Conservation (phyloP, 2,797 vertebrate genomes). For the Neosilurus hyrtlii region DNA sequence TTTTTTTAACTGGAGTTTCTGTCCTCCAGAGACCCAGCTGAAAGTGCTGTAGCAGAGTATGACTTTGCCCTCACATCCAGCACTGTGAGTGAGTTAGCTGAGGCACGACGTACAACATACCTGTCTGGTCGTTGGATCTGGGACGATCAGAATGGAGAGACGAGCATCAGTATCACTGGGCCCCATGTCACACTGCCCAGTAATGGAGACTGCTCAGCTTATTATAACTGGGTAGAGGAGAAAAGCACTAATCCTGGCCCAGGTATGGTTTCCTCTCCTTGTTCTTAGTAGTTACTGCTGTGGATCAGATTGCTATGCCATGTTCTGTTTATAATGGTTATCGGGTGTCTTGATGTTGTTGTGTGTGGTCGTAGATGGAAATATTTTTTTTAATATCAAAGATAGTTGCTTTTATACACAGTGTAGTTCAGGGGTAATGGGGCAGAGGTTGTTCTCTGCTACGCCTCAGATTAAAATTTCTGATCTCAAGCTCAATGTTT, state of each 20-base stretch:
- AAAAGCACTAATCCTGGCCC: slow-evolving; percentile 89
- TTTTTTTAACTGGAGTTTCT: slow-evolving; percentile 1
- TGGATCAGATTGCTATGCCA: background rate
- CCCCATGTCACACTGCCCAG: slow-evolving; percentile 87
- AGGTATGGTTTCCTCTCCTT: slow-evolving; percentile 70
- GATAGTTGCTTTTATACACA: background rate
- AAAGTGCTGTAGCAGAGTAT: slow-evolving; percentile 77
- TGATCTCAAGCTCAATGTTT: background rate
- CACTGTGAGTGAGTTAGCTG: slow-evolving; percentile 93
- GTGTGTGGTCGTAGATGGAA: background rate
- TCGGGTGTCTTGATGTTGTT: background rate
- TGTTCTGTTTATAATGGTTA: background rate
- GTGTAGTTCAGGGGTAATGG: background rate
- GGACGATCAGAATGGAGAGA: slow-evolving; percentile 94
- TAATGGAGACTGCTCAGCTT: slow-evolving; percentile 94
- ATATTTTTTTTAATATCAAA: background rate
- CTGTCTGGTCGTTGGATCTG: slow-evolving; percentile 96
- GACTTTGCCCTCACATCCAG: slow-evolving; percentile 89
- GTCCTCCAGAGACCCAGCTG: slow-evolving; percentile 81
- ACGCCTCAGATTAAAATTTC: background rate
- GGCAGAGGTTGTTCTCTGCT: background rate
- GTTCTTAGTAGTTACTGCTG: background rate
- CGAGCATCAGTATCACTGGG: slow-evolving; percentile 92
- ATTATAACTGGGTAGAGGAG: slow-evolving; percentile 95
- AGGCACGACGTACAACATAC: slow-evolving; percentile 92